Base-by-base conservation (phyloP, 2,797 vertebrate species). In the Sebastes cheni region DNA sequence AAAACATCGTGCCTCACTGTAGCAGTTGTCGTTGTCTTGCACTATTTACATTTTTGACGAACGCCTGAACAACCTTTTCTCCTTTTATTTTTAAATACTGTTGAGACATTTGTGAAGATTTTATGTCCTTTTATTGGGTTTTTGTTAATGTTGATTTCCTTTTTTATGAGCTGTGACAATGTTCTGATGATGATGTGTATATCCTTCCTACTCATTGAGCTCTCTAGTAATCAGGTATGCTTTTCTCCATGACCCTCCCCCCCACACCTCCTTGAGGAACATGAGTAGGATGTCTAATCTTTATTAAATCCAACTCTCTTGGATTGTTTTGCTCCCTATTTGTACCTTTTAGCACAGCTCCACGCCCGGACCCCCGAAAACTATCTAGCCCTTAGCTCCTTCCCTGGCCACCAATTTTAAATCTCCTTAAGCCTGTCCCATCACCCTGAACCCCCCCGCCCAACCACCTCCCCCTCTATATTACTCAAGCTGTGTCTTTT, bases 31-130 rank as follows among this genome's bases (percentile, higher is more conserved):
- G 95, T 97, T 93, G 95, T 96, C 95, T 95, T 96, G 95, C 97
- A 98, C 97, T 98, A 97, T 97, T 97, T 96, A 95, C 97, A 97
- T 91, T 52, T 95, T 95, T 94, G 91, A 95, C 96, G 96, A 96
- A 96, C 96, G 94, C 96, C 96, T 96, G 96, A 96, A 96, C 96
- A 96, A 96, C 96, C 95, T 98, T 96, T 97, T 97, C 97, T 97
- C 93, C 94, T 94, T 93, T 92, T 96, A 96, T 96, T 97, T 97
- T 96, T 95, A 96, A 97, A 96, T 96, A 95, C 96, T 95, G 95
- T 97, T 94, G 89, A 96, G 90, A 96, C 96, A 96, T 96, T 97
- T 97, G 96, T 97, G 96, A 96, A 95, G 93, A 96, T 97, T 97
- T 97, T 97, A 96, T 96, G 96, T 96, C 95, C 92, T 95, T 85